Conservation (phyloP, 2,113 vertebrate species). For the Ovis aries region DNA sequence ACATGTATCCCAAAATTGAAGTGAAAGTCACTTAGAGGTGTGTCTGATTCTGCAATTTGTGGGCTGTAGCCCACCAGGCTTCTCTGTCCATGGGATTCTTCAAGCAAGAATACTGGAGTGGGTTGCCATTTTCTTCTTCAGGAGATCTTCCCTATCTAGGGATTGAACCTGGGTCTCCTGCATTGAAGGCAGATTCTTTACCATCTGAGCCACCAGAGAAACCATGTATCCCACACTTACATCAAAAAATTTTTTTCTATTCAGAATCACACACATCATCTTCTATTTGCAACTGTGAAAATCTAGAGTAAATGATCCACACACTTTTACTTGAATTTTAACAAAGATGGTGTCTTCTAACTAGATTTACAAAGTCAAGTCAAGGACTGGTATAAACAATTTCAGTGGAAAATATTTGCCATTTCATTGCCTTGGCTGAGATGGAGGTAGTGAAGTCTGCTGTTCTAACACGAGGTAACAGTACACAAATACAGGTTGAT, state of each 20-base stretch:
- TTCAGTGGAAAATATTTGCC: neutral
- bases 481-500: neutral
- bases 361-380: neutral
- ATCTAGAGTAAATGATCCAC: neutral
- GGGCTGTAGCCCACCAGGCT: neutral
- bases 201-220: neutral
- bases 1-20: neutral
- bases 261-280: neutral
- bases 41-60: neutral
- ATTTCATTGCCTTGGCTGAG: neutral
- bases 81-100: neutral
- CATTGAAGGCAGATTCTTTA: neutral
- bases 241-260: neutral
- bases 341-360: neutral
- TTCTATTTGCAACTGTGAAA: neutral
- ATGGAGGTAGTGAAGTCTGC: neutral
- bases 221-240: neutral
- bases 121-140: neutral
- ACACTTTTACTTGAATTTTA: neutral
- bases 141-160: neutral
- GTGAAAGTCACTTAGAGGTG: fast-evolving
- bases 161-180: neutral
- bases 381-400: neutral
- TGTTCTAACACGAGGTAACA: neutral
- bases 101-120: neutral